These are phyloP conservation scores for Australoheros scitulus DNA, from an alignment of 2,113 vertebrate species.

Conservation along the genomic window DNA sequence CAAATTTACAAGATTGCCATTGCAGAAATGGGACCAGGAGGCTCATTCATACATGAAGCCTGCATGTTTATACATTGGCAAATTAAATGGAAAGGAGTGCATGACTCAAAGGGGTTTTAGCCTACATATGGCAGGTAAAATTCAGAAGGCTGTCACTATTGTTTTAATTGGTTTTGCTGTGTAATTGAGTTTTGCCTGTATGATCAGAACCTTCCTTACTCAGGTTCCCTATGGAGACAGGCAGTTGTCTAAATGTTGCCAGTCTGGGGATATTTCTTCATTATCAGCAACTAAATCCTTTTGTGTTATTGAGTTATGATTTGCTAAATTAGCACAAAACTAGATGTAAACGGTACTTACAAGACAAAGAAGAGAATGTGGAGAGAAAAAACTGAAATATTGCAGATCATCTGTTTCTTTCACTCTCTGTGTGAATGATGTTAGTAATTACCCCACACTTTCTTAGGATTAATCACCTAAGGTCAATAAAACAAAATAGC, in stretches of 20 bases:
- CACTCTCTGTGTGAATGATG: not conserved
- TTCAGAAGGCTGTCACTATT: constrained; percentile 64
- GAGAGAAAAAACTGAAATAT: constrained; percentile 33
- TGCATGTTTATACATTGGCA: not conserved
- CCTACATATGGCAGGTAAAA: constrained; percentile 60
- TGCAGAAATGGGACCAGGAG: not conserved
- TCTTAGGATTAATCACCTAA: constrained; percentile 61
- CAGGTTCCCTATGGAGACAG: constrained; percentile 16
- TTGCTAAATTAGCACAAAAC: constrained; percentile 28
- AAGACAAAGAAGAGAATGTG: constrained; percentile 32
- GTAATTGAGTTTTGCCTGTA: constrained; percentile 61
- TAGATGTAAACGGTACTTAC: constrained; percentile 51
- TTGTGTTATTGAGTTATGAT: constrained; percentile 44
- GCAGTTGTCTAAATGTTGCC: constrained; percentile 49
- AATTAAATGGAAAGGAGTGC: not conserved
- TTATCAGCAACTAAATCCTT: constrained; percentile 34
- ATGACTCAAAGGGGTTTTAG: not conserved
- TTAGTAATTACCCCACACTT: constrained; percentile 14
- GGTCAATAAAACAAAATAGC: constrained; percentile 73
- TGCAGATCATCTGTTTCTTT: constrained; percentile 33
- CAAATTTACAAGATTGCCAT: not conserved
- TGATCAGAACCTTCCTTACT: constrained; percentile 40
- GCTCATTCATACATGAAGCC: not conserved
- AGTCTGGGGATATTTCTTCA: constrained; percentile 17
- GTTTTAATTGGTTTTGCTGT: constrained; percentile 72